A percentile compares a stretch with the other conserved stretches of the same genome.
phyloP scores from a whole-genome alignment of 2,113 vertebrate species.

The Microcebus lehilahytsara region DNA sequence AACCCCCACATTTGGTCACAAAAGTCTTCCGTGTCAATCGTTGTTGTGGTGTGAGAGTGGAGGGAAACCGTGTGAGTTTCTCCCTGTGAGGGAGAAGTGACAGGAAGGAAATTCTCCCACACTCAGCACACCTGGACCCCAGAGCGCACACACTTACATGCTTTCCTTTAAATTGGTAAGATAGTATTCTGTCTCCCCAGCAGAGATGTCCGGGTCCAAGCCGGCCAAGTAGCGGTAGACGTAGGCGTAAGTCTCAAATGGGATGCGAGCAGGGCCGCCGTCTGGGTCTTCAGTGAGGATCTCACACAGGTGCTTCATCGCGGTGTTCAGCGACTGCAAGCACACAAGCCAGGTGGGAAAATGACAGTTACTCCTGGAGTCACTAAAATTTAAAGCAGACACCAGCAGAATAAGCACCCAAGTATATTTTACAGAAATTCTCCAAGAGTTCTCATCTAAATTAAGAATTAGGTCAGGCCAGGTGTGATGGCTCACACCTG shows the following conservation, averaged over 20 bases:
- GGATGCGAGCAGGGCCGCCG: conserved; percentile 86
- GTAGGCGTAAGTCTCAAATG: conserved; percentile 84
- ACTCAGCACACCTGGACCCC: fast-evolving
- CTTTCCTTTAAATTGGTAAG: conserved; percentile 80
- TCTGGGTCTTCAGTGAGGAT: conserved; percentile 90
- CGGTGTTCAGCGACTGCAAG: conserved; percentile 85
- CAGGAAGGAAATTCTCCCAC: no score
- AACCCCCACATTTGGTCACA: no score
- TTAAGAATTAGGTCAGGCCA: neutral
- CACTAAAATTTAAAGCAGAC: neutral
- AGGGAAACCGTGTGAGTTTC: neutral
- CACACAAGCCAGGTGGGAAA: fast-evolving
- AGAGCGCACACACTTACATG: conserved; percentile 78
- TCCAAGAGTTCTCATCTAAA: neutral
- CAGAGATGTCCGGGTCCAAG: conserved; percentile 85
- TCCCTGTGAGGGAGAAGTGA: neutral
- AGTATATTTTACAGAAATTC: neutral
- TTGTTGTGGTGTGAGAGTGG: neutral
- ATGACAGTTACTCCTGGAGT: neutral
- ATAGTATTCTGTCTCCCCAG: conserved; percentile 79
- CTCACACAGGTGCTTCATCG: conserved; percentile 91
- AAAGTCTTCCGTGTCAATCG: no score
- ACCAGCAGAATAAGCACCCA: neutral
- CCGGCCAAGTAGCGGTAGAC: conserved; percentile 90
- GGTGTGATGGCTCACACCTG: no score